Conservation (phyloP, 2,113 vertebrate genomes). For the Hydrolagus affinis region DNA sequence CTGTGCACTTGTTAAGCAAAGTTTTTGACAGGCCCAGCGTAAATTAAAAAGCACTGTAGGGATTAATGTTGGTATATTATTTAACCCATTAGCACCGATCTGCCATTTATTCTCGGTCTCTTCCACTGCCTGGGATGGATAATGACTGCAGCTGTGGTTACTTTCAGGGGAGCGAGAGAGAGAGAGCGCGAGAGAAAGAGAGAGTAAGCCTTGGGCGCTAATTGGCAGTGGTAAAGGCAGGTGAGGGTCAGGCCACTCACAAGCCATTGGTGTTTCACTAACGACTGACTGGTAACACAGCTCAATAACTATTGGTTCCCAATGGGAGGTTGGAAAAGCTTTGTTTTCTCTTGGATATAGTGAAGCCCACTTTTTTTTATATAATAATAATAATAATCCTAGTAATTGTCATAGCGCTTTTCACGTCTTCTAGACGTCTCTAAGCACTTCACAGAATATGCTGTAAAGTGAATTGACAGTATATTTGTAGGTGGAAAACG, state of each 20-base stretch:
- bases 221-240: constrained; percentile 21
- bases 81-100: constrained; percentile 30
- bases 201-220: constrained; percentile 5
- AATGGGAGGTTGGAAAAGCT: too few species aligned
- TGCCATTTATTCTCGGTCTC: constrained; percentile 3
- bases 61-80: constrained; percentile 31
- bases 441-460: too few species aligned
- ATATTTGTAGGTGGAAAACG: too few species aligned
- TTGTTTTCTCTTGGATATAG: too few species aligned
- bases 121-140: constrained; percentile 11
- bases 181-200: neutral
- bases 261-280: neutral
- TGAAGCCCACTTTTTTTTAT: too few species aligned
- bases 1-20: constrained; percentile 28
- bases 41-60: constrained; percentile 29
- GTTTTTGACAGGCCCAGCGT: constrained; percentile 25
- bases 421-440: too few species aligned
- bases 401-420: too few species aligned
- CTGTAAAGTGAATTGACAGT: too few species aligned
- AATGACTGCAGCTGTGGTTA: constrained; percentile 4
- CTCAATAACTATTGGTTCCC: neutral
- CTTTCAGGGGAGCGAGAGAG: neutral
- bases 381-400: too few species aligned
- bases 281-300: constrained; percentile 17
- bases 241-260: neutral